A percentile compares a stretch with the other conserved stretches of the same genome.
These are phyloP conservation scores for Chiloscyllium plagiosum DNA, from an alignment of 2,113 vertebrate species.

Conservation along the genomic window DNA sequence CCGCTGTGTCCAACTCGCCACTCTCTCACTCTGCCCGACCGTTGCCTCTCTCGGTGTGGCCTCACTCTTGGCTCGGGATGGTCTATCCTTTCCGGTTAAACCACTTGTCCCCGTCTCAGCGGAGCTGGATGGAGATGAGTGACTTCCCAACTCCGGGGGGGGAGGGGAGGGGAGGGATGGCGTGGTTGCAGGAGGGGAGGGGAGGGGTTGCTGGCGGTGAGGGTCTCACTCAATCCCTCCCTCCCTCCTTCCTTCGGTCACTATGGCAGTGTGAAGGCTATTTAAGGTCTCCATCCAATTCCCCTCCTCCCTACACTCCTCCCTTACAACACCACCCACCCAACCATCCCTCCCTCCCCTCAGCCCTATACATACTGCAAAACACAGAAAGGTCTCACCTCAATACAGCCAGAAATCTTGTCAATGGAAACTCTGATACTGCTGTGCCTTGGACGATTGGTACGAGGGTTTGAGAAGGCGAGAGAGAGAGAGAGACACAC, in stretches of 20 bases:
- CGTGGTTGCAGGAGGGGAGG: no score
- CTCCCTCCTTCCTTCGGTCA: background rate
- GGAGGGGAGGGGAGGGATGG: no score
- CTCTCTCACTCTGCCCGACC: no score
- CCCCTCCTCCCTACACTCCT: background rate
- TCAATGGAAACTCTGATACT: background rate
- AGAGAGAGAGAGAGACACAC: no score
- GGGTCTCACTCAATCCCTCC: no score
- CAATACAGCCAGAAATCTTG: background rate
- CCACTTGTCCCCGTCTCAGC: background rate
- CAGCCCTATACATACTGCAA: background rate
- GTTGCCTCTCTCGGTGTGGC: background rate
- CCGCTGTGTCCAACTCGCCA: background rate
- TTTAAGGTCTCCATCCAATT: background rate
- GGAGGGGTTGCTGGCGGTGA: no score
- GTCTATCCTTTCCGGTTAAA: background rate
- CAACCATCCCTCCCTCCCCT: background rate
- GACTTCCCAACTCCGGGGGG: background rate
- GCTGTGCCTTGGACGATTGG: background rate
- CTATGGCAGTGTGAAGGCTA: background rate
- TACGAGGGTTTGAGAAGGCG: background rate
- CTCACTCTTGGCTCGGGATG: background rate
- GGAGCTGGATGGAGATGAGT: background rate
- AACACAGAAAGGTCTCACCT: conserved; percentile 12
- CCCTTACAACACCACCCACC: no score